These are phyloP conservation scores for Lerema accius DNA, from an alignment of 1,140 invertebrate genomes.

Conservation along the genomic window DNA sequence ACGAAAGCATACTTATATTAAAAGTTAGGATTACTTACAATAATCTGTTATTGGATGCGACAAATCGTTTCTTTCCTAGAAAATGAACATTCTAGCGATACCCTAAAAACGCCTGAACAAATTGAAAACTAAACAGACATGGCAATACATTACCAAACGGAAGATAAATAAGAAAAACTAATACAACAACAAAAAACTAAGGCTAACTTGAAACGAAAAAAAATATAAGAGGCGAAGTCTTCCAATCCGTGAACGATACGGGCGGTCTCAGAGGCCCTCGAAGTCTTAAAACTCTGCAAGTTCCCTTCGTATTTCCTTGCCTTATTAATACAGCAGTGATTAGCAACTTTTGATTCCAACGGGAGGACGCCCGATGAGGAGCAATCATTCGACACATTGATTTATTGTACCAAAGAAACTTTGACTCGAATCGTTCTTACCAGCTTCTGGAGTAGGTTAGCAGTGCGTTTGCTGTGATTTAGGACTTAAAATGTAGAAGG, in stretches of 20 bases:
- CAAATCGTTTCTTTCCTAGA: too few species aligned
- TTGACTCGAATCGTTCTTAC: slow-evolving; percentile 44
- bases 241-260: slow-evolving; percentile 36
- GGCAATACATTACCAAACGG: neutral
- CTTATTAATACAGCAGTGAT: slow-evolving; percentile 72
- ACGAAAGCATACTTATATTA: too few species aligned
- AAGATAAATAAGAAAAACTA: slow-evolving; percentile 22
- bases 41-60: too few species aligned
- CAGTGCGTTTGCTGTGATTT: neutral
- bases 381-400: slow-evolving; percentile 78
- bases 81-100: too few species aligned
- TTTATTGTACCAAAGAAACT: slow-evolving; percentile 68
- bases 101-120: neutral
- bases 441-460: slow-evolving; percentile 46
- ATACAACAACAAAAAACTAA: slow-evolving; percentile 21
- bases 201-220: slow-evolving; percentile 24
- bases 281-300: slow-evolving; percentile 45
- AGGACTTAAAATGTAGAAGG: neutral
- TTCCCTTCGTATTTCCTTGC: slow-evolving; percentile 54
- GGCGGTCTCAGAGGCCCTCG: slow-evolving; percentile 35
- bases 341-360: slow-evolving; percentile 74
- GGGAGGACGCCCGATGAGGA: slow-evolving; percentile 59
- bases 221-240: slow-evolving; percentile 12
- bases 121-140: neutral
- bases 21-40: too few species aligned